A percentile compares a stretch with the other conserved stretches of the same genome.
Evolutionary conservation across 2,797 vertebrate species (phyloP).

Genomic region (Rhynchotus rufescens): DNA sequence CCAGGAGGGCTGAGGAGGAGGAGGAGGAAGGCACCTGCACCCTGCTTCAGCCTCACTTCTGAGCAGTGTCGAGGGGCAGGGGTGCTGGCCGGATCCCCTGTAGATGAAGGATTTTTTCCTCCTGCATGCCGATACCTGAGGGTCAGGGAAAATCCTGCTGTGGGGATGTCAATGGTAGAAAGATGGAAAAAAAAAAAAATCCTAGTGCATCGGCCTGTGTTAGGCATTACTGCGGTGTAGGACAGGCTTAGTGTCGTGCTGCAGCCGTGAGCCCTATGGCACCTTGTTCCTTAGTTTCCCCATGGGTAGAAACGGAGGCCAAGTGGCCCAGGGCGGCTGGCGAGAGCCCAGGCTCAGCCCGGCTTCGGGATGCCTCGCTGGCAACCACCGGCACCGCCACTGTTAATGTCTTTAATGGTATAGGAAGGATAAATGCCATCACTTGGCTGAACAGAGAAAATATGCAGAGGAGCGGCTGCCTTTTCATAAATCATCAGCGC

Average conservation of each 20-base stretch:
- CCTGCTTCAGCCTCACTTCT: not conserved
- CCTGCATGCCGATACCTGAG: not conserved
- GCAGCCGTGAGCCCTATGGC: too few species aligned
- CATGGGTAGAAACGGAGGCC: too few species aligned
- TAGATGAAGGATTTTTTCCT: not conserved
- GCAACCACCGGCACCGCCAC: conserved; percentile 39
- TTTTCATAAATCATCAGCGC: conserved; percentile 77
- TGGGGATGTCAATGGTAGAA: not conserved
- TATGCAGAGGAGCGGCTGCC: conserved; percentile 72
- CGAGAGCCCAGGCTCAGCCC: not conserved
- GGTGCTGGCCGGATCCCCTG: not conserved
- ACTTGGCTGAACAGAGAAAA: conserved; percentile 77
- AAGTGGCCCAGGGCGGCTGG: accelerated
- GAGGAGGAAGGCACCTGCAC: not conserved
- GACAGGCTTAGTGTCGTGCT: too few species aligned
- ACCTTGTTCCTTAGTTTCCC: conserved; percentile 24
- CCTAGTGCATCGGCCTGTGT: not conserved
- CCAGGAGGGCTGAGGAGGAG: not conserved
- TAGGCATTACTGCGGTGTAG: not conserved
- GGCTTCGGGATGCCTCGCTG: conserved; percentile 60
- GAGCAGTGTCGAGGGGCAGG: not conserved
- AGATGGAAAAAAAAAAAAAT: too few species aligned
- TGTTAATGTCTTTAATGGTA: conserved; percentile 72
- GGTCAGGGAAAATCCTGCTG: not conserved
- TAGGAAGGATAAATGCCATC: conserved; percentile 78